Percentiles rank a stretch among this genome's conserved stretches.
Evolutionary conservation across 1,140 invertebrate species (phyloP).

Genomic region (Leptopilina boulardi): DNA sequence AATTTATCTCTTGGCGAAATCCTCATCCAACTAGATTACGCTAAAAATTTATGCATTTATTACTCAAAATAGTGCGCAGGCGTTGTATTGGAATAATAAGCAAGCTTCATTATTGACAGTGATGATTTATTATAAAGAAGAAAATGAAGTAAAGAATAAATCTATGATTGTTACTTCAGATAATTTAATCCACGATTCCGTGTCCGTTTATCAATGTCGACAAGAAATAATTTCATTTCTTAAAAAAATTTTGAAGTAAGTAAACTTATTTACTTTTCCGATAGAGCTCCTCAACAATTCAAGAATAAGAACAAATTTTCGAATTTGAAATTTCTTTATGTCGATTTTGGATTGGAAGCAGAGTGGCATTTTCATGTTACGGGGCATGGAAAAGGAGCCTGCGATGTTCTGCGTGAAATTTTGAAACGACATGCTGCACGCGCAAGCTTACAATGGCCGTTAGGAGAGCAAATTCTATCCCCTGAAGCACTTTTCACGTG

Average conservation of each 20-base stretch:
- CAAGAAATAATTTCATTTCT: not conserved
- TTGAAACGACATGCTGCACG: too few species aligned
- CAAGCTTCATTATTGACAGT: too few species aligned
- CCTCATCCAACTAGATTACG: not conserved
- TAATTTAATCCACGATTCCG: not conserved
- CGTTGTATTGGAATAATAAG: not conserved
- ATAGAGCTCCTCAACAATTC: too few species aligned
- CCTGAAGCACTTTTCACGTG: too few species aligned
- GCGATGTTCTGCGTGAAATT: too few species aligned
- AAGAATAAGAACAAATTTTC: too few species aligned
- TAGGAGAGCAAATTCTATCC: too few species aligned
- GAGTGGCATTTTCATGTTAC: slow-evolving; percentile 1
- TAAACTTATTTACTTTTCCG: not conserved
- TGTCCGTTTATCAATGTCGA: not conserved
- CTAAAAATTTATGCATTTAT: not conserved
- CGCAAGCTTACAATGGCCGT: too few species aligned
- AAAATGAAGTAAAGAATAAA: too few species aligned
- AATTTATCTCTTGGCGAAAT: not conserved
- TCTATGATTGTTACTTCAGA: not conserved
- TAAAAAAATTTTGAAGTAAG: too few species aligned
- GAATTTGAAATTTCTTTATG: not conserved
- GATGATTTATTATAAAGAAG: too few species aligned
- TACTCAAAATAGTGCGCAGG: not conserved
- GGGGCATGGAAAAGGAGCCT: too few species aligned
- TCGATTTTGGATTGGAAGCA: slow-evolving; percentile 27